Evolutionary conservation across 2,797 vertebrate species (phyloP).

Genomic region (Luscinia megarhynchos): DNA sequence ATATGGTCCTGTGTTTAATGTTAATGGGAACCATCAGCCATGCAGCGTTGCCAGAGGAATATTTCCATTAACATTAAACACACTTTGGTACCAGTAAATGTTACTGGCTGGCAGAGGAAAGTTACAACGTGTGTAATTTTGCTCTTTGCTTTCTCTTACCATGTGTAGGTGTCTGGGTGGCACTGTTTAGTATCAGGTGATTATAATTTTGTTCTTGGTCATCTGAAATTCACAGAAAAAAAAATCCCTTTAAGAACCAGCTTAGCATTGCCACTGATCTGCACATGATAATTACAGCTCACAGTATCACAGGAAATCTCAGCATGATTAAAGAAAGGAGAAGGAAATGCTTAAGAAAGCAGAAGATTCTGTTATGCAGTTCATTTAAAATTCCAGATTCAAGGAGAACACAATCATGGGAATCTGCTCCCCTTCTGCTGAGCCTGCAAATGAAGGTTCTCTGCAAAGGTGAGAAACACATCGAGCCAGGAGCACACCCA

Average conservation of each 20-base stretch:
- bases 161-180: constrained; percentile 93
- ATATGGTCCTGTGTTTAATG: constrained; percentile 47
- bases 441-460: constrained; percentile 12
- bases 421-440: constrained; percentile 28
- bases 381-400: constrained; percentile 60
- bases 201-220: constrained; percentile 95
- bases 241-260: constrained; percentile 64
- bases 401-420: constrained; percentile 24
- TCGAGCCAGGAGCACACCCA: neutral
- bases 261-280: constrained; percentile 29
- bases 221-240: constrained; percentile 89
- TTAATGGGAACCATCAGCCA: constrained; percentile 25
- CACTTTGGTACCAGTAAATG: neutral
- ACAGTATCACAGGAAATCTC: constrained; percentile 65
- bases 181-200: constrained; percentile 92
- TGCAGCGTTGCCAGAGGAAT: neutral
- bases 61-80: constrained; percentile 49
- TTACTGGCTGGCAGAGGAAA: constrained; percentile 57
- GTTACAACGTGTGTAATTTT: constrained; percentile 67
- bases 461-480: constrained; percentile 4
- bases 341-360: constrained; percentile 71
- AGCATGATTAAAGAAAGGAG: constrained; percentile 59
- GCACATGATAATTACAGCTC: constrained; percentile 73
- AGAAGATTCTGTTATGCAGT: constrained; percentile 51
- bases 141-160: constrained; percentile 84